Percentiles rank a stretch among this genome's conserved stretches.
Conservation (phyloP, 2,888 invertebrate genomes). For the Leptura quadrifasciata region DNA sequence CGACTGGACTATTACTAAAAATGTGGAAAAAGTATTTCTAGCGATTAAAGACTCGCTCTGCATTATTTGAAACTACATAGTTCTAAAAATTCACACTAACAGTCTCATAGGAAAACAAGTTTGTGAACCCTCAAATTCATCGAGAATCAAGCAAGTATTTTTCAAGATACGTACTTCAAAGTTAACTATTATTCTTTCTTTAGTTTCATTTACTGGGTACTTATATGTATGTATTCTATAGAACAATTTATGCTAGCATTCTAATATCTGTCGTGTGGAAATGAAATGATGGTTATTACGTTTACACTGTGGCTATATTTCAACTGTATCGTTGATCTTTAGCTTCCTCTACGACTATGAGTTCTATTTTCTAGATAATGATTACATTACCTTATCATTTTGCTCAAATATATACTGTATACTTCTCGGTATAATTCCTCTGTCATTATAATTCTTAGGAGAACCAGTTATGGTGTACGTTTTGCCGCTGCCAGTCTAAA, state of each 20-base stretch:
- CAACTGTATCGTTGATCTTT: conserved; percentile 30
- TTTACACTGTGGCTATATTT: not conserved
- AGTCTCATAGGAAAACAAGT: no score
- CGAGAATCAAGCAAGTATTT: no score
- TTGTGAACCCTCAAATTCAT: no score
- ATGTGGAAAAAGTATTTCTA: no score
- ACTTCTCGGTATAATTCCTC: conserved; percentile 76
- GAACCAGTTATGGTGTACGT: conserved; percentile 76
- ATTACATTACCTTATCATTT: conserved; percentile 68
- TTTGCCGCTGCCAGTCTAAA: conserved; percentile 77
- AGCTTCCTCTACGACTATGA: conserved; percentile 9
- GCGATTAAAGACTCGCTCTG: no score
- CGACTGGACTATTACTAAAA: no score
- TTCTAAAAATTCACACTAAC: no score
- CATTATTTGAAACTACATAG: no score
- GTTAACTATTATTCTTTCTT: no score
- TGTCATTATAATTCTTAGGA: conserved; percentile 69
- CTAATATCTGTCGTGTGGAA: not conserved
- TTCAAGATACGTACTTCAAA: no score
- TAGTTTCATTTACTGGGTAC: no score
- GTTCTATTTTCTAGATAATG: conserved; percentile 22
- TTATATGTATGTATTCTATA: not conserved
- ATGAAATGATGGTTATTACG: conserved; percentile 31
- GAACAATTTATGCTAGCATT: not conserved
- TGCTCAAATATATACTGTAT: conserved; percentile 74